phyloP scores from a whole-genome alignment of 1,140 invertebrate genomes.

The Achroia grisella region DNA sequence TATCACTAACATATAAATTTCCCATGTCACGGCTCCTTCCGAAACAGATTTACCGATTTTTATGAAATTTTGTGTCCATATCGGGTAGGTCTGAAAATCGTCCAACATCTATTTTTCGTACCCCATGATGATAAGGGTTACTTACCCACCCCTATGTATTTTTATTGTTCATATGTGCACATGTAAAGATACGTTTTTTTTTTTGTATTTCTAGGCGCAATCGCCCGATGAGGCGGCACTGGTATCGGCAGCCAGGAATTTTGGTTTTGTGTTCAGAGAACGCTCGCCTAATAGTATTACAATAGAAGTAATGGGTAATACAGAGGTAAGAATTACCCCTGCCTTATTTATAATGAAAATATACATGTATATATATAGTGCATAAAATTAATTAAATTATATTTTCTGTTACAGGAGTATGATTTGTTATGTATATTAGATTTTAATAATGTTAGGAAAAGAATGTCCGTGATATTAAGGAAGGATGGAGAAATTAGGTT shows the following conservation, averaged over 20 bases:
- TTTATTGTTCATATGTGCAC: no score
- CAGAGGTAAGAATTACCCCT: constrained; percentile 81
- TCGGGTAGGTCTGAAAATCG: no score
- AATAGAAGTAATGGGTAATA: constrained; percentile 89
- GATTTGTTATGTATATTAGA: constrained; percentile 98
- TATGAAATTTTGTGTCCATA: no score
- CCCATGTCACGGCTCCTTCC: no score
- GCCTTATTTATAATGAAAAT: no score
- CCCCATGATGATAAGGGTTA: no score
- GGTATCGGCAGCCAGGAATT: constrained; percentile 97
- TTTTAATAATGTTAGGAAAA: constrained; percentile 98
- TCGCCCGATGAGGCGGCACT: constrained; percentile 98
- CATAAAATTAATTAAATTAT: no score
- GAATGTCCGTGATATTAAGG: constrained; percentile 98
- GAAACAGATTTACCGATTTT: no score
- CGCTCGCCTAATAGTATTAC: constrained; percentile 95
- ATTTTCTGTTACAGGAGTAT: constrained; percentile 73
- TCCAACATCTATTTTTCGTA: no score
- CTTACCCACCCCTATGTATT: no score
- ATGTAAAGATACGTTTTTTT: neutral
- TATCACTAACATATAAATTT: no score
- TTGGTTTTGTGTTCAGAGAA: constrained; percentile 98
- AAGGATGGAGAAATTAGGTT: constrained; percentile 90
- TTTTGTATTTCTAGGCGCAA: constrained; percentile 83
- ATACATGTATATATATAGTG: no score